Conservation (phyloP, 2,113 vertebrate genomes). For the Mus pahari region DNA sequence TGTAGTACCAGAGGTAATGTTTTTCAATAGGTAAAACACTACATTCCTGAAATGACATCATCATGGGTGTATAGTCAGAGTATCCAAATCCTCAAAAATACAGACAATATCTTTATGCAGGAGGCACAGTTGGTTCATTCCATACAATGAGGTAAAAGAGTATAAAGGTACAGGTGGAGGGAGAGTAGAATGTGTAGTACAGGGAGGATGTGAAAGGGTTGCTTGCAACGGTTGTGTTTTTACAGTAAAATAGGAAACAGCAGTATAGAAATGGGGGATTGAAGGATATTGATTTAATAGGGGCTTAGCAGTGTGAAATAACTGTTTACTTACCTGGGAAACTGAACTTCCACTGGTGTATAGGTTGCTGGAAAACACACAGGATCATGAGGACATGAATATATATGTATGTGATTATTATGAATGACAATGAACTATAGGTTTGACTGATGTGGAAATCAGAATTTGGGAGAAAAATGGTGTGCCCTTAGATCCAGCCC, state of each 20-base stretch:
- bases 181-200: not conserved
- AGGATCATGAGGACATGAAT: not conserved
- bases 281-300: not conserved
- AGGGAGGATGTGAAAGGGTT: not conserved
- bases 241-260: not conserved
- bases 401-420: not conserved
- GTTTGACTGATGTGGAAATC: not conserved
- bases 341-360: not conserved
- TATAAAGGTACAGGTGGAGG: accelerated
- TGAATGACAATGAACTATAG: not conserved
- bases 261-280: not conserved
- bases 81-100: not conserved
- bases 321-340: not conserved
- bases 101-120: not conserved
- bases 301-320: not conserved
- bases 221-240: not conserved
- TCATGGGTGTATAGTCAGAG: not conserved
- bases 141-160: not conserved
- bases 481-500: not conserved
- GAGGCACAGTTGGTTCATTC: not conserved
- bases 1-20: not conserved
- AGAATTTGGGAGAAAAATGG: not conserved
- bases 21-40: not conserved
- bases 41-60: too few relatives aligned
- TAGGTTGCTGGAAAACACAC: not conserved